Base-by-base conservation (phyloP, 2,888 invertebrate species). In the Leptinotarsa haldemani region DNA sequence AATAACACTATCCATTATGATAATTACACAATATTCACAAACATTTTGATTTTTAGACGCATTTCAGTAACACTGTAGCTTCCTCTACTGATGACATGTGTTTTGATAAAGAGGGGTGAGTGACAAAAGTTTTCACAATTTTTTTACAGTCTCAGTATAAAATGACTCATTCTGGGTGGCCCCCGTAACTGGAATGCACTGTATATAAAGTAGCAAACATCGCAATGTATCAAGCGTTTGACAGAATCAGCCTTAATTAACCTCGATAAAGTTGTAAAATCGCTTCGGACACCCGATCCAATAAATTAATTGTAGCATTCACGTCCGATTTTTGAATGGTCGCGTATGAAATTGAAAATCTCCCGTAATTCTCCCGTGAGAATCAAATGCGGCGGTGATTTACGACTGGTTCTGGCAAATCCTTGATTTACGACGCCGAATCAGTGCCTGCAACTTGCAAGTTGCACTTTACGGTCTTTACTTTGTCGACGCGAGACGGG, bases 241-340 rank as follows among this genome's bases (percentile, higher is more conserved):
- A 79, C 80, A 76, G 77, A 47, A 65, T 76, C 74, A 72, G 73
- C 76, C 76, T 78, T 78, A 79, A 80, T 80, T 80, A 79, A 78
- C 74, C 76, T 73, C 73, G 77, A 80, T 80, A 74, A 75, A 78
- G 80, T 80, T 80, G 79, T 79, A 77, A 71, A 77, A 74, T 76
- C 74, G 61, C 75, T 71, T 70, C 74, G 76, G 71, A 74, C 74
- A 69, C 67, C 52, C 53, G 65, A 71, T 71, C 68, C 63, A 76
- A 77, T 77, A 78, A 78, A 79, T 79, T 77, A 77, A 77, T 77
- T 75, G 75, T 66, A 69, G 77, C 68, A 77, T 76, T 79, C 73
- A 69, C 71, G 74, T 74, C 74, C 48, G 70, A 77, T 77, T 77
- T 77, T 76, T 78, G 72, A 68, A 69, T 70, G 52, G 71, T 70